Evolutionary conservation across 2,888 invertebrate genomes (phyloP), one percentile per base, ranked within the genome.

Genomic region (Hecatera dysodea): DNA sequence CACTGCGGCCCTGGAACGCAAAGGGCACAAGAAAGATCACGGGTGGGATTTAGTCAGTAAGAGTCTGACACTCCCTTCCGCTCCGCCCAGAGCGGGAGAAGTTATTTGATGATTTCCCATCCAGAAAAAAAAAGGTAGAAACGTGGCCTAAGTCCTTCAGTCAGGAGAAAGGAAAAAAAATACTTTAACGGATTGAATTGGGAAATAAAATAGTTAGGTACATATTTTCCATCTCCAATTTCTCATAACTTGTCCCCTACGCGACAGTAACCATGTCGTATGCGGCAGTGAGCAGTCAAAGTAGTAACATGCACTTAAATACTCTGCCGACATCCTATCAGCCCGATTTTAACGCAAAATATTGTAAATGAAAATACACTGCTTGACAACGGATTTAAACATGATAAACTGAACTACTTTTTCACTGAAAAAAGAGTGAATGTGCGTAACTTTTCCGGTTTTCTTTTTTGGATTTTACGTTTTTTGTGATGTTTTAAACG

Each of bases 251-350:
- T 80, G 33, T 17, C 0, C 52, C 59, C 2, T 2, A 65, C 33
- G 0, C 22, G 56, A 60, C 50, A 27, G 39, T 39, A 62, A 44
- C 62, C 52, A 68, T 74, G 39, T 64, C 80, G 63, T 64, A 24
- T 33, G 67, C 57, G 57, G 57, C 42, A 15, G 33, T 33, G 50
- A 12, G 69, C 57, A 70, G 71, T 68, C 71, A 66, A 79, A 82
- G 80, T 70, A 65, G 62, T 70, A 60, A 79, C 64, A 79, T 71
- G 56, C 68, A 71, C 80, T 80, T 82, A 71, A 79, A 75, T 82
- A 66, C 33, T 27, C 44, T 68, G 74, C 56, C 44, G 65, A 66
- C 78, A 72, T 71, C 48, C 67, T 79, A 82, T 79, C 68, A 75
- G 52, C 63, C 7, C 29, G 53, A 57, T 73, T 80, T 82, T 63